A percentile compares a stretch with the other conserved stretches of the same genome.
These are phyloP conservation scores for Pterobdella sp. DNA, from an alignment of 2,888 invertebrate genomes.

Conservation along the genomic window DNA sequence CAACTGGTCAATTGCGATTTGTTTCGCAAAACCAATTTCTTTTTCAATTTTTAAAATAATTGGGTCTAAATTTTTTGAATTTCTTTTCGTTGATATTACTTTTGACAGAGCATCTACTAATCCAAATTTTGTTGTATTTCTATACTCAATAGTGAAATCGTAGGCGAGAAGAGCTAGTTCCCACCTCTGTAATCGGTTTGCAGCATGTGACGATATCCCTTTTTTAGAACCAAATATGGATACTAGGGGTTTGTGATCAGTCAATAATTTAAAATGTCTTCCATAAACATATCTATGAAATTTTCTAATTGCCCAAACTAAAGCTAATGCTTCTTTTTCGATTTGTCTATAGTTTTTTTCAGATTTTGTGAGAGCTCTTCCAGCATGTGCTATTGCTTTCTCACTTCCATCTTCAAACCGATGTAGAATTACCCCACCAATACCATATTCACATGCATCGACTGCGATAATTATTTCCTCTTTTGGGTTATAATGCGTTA, in stretches of 20 bases:
- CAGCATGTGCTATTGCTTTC: slow-evolving; percentile 48
- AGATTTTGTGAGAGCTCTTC: slow-evolving; percentile 47
- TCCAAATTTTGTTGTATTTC: slow-evolving; percentile 10
- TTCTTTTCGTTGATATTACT: not conserved
- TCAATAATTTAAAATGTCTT: slow-evolving; percentile 45
- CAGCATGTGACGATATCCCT: slow-evolving; percentile 4
- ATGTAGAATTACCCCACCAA: slow-evolving; percentile 40
- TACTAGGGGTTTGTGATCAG: slow-evolving; percentile 50
- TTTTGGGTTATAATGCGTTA: slow-evolving; percentile 21
- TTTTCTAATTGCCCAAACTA: slow-evolving; percentile 48
- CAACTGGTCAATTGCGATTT: not conserved
- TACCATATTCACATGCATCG: slow-evolving; percentile 22
- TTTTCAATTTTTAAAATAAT: not conserved
- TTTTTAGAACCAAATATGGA: slow-evolving; percentile 37
- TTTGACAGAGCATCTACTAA: not conserved
- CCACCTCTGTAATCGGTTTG: slow-evolving; percentile 18
- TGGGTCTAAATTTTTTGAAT: not conserved
- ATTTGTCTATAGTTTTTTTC: slow-evolving; percentile 45
- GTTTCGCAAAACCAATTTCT: not conserved
- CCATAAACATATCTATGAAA: slow-evolving; percentile 49
- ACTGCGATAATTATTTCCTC: slow-evolving; percentile 9
- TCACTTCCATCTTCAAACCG: slow-evolving; percentile 36
- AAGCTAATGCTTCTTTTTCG: slow-evolving; percentile 45
- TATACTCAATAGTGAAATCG: slow-evolving; percentile 19
- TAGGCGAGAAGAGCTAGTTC: slow-evolving; percentile 1